Evolutionary conservation across 2,113 vertebrate species (phyloP).

Genomic region (Triplophysa siluroides): DNA sequence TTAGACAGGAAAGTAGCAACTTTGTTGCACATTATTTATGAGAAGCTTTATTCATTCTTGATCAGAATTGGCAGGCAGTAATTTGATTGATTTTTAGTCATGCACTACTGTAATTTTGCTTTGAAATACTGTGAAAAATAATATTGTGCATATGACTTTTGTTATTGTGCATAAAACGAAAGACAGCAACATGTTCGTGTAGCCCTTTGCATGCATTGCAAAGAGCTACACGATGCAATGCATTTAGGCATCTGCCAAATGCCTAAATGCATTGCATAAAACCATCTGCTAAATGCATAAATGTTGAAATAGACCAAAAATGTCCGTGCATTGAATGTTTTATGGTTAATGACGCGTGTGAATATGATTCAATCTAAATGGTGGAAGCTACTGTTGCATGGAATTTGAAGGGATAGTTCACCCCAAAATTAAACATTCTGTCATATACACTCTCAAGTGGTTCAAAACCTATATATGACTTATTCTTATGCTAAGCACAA

Average conservation of each 20-base stretch:
- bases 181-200: too few species aligned
- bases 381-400: neutral
- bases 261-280: neutral
- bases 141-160: neutral
- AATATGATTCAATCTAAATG: neutral
- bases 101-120: neutral
- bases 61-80: neutral
- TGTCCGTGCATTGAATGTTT: neutral
- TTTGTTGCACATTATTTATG: neutral
- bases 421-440: too few species aligned
- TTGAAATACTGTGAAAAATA: neutral
- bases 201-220: neutral
- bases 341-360: neutral
- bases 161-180: neutral
- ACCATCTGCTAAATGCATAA: neutral
- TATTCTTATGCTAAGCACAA: too few species aligned
- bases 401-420: too few species aligned
- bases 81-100: neutral
- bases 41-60: neutral
- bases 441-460: too few species aligned
- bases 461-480: too few species aligned
- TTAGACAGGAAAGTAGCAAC: neutral
- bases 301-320: neutral
- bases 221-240: too few species aligned
- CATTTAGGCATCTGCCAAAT: too few species aligned